Conservation (phyloP, 92 coral and sea anemone genomes). For the Pocillopora meandrina region DNA sequence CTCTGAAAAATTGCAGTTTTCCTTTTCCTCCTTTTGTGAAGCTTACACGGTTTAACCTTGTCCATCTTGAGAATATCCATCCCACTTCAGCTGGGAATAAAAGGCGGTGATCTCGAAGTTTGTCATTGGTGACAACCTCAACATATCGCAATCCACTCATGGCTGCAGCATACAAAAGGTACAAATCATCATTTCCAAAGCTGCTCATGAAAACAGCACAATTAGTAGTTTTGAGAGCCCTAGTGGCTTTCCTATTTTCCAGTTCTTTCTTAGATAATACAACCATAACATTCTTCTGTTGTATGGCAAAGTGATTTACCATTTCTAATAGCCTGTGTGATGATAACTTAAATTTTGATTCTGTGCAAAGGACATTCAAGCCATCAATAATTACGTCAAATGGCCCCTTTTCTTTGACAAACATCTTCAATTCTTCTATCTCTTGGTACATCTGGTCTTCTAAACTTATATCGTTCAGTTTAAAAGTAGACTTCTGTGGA, state of each 20-base stretch:
- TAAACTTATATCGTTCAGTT: conserved; percentile 27
- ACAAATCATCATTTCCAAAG: conserved; percentile 71
- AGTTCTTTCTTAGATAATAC: too few species aligned
- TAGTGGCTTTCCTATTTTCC: conserved; percentile 32
- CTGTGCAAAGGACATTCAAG: conserved; percentile 60
- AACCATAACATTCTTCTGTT: conserved; percentile 71
- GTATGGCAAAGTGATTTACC: conserved; percentile 47
- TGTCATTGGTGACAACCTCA: conserved; percentile 80
- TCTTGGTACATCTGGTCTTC: conserved; percentile 56
- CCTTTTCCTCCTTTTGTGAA: conserved; percentile 47
- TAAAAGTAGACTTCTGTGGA: conserved; percentile 1
- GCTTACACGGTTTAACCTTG: conserved; percentile 71
- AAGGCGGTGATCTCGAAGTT: conserved; percentile 85
- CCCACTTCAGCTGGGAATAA: conserved; percentile 56
- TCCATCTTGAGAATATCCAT: conserved; percentile 83
- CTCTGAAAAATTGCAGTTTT: conserved; percentile 52
- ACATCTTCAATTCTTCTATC: conserved; percentile 51
- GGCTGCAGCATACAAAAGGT: conserved; percentile 84
- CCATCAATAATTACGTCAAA: conserved; percentile 95
- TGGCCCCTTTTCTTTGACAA: conserved; percentile 57
- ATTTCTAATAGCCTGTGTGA: conserved; percentile 42
- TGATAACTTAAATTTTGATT: too few species aligned
- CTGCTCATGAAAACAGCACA: conserved; percentile 33
- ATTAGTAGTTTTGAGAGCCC: conserved; percentile 56
- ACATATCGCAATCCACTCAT: conserved; percentile 68